Evolutionary conservation across 2,797 vertebrate species (phyloP).

Genomic region (Lacerta bilineata): DNA sequence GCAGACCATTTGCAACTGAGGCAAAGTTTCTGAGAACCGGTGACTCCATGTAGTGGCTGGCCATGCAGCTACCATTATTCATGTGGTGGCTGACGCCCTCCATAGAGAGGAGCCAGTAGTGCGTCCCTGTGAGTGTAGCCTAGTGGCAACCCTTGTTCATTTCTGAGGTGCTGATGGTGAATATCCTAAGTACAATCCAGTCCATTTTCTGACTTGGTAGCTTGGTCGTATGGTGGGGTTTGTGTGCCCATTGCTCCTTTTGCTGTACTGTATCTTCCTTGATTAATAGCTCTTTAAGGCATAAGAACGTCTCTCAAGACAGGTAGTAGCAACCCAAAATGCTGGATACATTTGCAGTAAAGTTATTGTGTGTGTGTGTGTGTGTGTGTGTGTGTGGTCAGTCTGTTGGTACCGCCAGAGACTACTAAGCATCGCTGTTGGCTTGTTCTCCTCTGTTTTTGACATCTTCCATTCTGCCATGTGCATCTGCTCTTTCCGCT

Average conservation of each 20-base stretch:
- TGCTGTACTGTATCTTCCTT: too few relatives aligned
- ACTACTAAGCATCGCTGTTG: background rate
- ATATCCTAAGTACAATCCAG: too few relatives aligned
- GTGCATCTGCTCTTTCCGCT: slow-evolving; percentile 18
- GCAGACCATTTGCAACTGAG: too few relatives aligned
- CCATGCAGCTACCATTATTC: background rate
- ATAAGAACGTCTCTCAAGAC: background rate
- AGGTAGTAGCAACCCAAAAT: background rate
- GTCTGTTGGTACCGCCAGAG: background rate
- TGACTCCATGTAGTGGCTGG: background rate
- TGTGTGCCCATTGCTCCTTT: too few relatives aligned
- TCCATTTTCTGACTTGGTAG: background rate
- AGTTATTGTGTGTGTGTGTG: background rate
- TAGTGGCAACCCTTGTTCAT: background rate
- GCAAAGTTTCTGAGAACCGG: background rate
- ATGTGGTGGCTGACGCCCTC: too few relatives aligned
- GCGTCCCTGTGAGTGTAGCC: too few relatives aligned
- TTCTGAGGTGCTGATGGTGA: background rate
- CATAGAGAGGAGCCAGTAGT: too few relatives aligned
- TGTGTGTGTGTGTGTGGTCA: background rate
- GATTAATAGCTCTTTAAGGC: background rate
- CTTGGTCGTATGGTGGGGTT: background rate
- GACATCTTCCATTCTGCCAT: slow-evolving; percentile 17
- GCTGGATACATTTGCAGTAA: background rate
- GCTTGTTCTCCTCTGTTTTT: background rate